A percentile compares a stretch with the other conserved stretches of the same genome.
Conservation (phyloP, 1,140 invertebrate species). For the Oreohelix idahoensis region DNA sequence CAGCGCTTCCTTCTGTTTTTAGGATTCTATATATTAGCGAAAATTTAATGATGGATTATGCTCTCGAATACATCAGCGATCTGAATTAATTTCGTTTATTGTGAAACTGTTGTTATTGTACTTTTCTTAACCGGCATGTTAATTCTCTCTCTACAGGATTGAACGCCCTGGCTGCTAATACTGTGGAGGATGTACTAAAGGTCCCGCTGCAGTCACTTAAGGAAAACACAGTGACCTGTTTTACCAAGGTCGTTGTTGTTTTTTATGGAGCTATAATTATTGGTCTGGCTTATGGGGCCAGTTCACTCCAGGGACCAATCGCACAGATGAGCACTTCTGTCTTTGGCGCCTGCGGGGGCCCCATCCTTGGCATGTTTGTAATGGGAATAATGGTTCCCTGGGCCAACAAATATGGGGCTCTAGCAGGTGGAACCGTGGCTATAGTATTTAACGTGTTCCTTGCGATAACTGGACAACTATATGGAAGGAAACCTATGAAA, state of each 20-base stretch:
- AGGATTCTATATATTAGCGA: too few relatives aligned
- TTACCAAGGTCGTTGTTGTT: conserved; percentile 77
- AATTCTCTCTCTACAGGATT: conserved; percentile 82
- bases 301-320: conserved; percentile 85
- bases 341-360: conserved; percentile 89
- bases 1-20: too few relatives aligned
- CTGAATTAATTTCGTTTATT: too few relatives aligned
- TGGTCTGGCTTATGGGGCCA: conserved; percentile 77
- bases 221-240: conserved; percentile 81
- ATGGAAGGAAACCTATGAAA: background rate
- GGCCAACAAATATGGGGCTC: conserved; percentile 74
- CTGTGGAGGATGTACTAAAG: conserved; percentile 87
- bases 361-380: conserved; percentile 70
- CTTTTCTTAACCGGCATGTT: too few relatives aligned
- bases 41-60: too few relatives aligned
- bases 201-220: conserved; percentile 81
- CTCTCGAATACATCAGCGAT: too few relatives aligned
- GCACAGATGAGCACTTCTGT: conserved; percentile 80
- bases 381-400: conserved; percentile 86
- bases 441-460: conserved; percentile 16
- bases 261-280: background rate
- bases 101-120: too few relatives aligned
- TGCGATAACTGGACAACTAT: background rate
- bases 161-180: conserved; percentile 91
- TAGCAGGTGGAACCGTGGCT: background rate